Evolutionary conservation across 2,888 invertebrate species (phyloP), one percentile per base, ranked within the genome.

Genomic region (Nomada hirtipes): DNA sequence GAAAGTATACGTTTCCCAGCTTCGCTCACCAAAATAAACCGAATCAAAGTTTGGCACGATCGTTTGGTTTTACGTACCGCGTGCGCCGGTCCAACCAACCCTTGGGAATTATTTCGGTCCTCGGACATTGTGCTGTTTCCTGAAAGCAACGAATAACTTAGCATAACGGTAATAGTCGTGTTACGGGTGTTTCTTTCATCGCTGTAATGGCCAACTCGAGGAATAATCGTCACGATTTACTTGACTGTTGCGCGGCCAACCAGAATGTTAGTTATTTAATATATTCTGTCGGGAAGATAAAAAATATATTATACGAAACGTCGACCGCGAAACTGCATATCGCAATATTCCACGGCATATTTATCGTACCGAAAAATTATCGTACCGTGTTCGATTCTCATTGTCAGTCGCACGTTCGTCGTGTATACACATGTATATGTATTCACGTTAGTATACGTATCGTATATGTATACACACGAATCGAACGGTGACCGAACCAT

Each of bases 71-170:
- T 77, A 90, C 90, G 91, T 88, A 92, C 92, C 91, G 88, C 88
- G 86, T 91, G 90, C 86, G 90, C 87, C 79, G 91, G 90, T 86
- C 88, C 86, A 83, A 91, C 89, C 85, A 91, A 89, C 87, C 90
- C 90, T 88, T 92, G 92, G 84, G 90, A 88, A 87, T 89, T 89
- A 88, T 87, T 91, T 86, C 91, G 91, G 86, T 92, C 91, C 83
- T 92, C 92, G 82, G 92, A 91, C 92, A 92, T 92, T 87, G 84
- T 89, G 89, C 87, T 82, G 86, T 86, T 86, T 87, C 89, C 92
- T 92, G 86, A 68, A 88, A 92, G 64, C 78, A 64, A 70, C 44
- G 74, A 52, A 82, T 70, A 63, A 74, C 55, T 81, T 67, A 57
- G 13, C 44, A 52, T 23, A 26, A 61, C 68, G 47, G 55, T 10